Base-by-base conservation (phyloP, 2,797 vertebrate genomes). In the Helicolenus hilgendorfi region DNA sequence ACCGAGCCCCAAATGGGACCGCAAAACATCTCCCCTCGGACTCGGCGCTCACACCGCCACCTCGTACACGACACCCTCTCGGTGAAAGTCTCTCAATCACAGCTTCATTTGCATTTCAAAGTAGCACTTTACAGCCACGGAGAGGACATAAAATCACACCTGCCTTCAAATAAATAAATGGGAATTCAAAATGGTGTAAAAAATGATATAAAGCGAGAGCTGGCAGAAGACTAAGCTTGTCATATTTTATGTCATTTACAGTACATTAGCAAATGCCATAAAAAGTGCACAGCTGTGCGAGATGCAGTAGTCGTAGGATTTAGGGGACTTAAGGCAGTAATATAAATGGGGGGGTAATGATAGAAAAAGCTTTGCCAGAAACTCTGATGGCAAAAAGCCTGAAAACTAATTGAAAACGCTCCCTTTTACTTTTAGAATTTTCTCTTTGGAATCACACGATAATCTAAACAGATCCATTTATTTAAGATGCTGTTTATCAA, bases 71-170 rank as follows among this genome's bases (percentile, higher is more conserved):
- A 85, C 86, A 85, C 68, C 86, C 85, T 64, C 87, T 89, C 89
- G 65, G 70, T 76, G 86, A 87, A 94, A 96, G 94, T 95, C 95
- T 93, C 93, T 96, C 96, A 94, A 97, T 97, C 96, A 96, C 89
- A 94, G 89, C 84, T 86, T 90, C 81, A 97, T 97, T 97, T 97
- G 96, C 96, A 97, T 97, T 97, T 97, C 94, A 97, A 97, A 97
- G 96, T 94, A 93, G 91, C 89, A 95, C 95, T 97, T 96, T 95
- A 94, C 93, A 94, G 91, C 95, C 94, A 94, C 84, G 86, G 91
- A 76, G 87, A 92, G 94, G 90, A 95, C 94, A 97, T 97, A 97
- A 97, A 98, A 97, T 95, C 93, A 89, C 97, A 97, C 97, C 97
- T 97, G 97, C 94, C 94, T 95, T 95, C 92, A 95, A 95, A 97